Evolutionary conservation across 1,140 invertebrate genomes (phyloP), one percentile per base, ranked within the genome.

Genomic region (Bicyclus anynana): DNA sequence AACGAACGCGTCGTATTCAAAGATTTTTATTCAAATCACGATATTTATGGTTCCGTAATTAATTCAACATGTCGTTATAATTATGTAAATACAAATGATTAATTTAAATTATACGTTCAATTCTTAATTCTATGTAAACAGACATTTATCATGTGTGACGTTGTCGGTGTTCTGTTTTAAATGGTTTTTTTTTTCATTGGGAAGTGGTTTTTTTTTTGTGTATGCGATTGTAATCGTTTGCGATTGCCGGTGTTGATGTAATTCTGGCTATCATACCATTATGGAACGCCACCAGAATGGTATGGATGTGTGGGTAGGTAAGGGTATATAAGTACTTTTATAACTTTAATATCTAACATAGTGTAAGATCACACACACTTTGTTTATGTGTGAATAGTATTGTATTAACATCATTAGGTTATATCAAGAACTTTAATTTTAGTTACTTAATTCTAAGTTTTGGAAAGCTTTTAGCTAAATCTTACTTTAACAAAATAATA

Each of bases 251-350:
- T 16, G 17, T 66, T 53, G 48, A 59, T 78, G 70, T 66, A 68
- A 70, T 65, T 42, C 62, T 69, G 66, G 80, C 33, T 67, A 47
- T 63, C 72, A 84, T 81, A 84, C 80, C 78, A 87, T 84, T 79
- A 90, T 90, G 89, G 89, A 90, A 79, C 78, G 87, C 50, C 89
- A 89, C 80, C 89, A 90, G 74, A 89, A 89, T 82, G 89, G 89
- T 84, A 89, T 90, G 80, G 89, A 90, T 89, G 89, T 90, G 86
- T 90, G 89, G 89, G 89, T 90, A 90, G 89, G 89, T 90, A 89
- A 89, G 89, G 86, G 77, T 80, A 85, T 73, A 84, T 83, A 74
- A 69, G 62, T 83, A 77, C 67, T 77, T 72, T 71, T 76, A 56
- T 69, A 63, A 67, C 63, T 67, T 68, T 67, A 29, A 35, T 53